Evolutionary conservation across 2,797 vertebrate genomes (phyloP).

Genomic region (Clarias fuscus): DNA sequence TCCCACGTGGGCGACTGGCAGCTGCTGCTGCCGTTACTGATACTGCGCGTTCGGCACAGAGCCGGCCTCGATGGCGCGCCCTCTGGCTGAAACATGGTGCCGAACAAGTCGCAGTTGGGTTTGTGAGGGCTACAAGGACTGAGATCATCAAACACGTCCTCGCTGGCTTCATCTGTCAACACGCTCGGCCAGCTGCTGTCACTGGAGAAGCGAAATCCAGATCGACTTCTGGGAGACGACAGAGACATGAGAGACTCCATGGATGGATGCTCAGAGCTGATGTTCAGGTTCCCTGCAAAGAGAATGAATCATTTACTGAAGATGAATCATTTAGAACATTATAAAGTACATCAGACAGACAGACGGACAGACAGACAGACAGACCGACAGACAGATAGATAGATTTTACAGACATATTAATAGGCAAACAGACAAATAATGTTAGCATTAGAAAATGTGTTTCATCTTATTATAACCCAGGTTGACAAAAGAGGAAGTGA

Average conservation of each 20-base stretch:
- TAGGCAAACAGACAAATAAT: neutral
- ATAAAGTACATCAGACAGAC: neutral
- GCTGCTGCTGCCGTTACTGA: slow-evolving; percentile 73
- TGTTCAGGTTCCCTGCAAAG: slow-evolving; percentile 74
- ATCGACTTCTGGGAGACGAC: slow-evolving; percentile 42
- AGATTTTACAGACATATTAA: neutral
- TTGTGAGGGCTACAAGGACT: slow-evolving; percentile 77
- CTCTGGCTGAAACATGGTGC: slow-evolving; percentile 52
- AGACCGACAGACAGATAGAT: neutral
- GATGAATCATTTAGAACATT: neutral
- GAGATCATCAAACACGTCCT: slow-evolving; percentile 83
- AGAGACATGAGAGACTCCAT: slow-evolving; percentile 61
- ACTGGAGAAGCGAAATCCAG: slow-evolving; percentile 79
- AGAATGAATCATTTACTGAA: slow-evolving; percentile 25
- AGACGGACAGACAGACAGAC: neutral
- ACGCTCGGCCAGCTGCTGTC: slow-evolving; percentile 86
- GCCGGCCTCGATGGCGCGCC: slow-evolving; percentile 39
- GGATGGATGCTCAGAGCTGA: slow-evolving; percentile 56
- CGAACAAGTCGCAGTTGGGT: slow-evolving; percentile 76
- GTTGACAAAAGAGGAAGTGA: neutral
- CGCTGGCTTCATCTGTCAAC: slow-evolving; percentile 80
- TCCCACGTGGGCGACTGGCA: slow-evolving; percentile 85
- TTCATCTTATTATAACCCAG: neutral
- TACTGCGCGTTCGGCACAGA: slow-evolving; percentile 69
- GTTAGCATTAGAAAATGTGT: neutral